A percentile compares a stretch with the other conserved stretches of the same genome.
Conservation (phyloP, 2,888 invertebrate genomes). For the Epistrophella euchroma region DNA sequence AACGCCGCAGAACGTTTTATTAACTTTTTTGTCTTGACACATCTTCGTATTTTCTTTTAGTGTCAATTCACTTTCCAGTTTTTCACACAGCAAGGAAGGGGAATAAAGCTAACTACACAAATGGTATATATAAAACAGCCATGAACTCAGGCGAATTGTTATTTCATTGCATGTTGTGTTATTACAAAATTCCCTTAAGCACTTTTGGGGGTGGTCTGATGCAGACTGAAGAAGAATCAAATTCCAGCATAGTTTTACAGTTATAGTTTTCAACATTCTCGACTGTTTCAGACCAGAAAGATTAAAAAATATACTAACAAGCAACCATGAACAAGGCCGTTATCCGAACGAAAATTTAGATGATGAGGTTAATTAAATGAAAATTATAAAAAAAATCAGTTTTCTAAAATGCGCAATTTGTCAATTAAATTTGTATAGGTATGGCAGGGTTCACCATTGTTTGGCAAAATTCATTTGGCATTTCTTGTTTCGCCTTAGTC, state of each 20-base stretch:
- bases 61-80: slow-evolving; percentile 11
- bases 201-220: slow-evolving; percentile 45
- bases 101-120: neutral
- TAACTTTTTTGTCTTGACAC: slow-evolving; percentile 7
- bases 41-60: neutral
- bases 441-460: too few relatives aligned
- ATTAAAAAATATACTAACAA: neutral
- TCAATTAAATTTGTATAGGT: too few relatives aligned
- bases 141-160: neutral
- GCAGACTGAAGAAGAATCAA: slow-evolving; percentile 57
- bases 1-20: slow-evolving; percentile 40
- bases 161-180: neutral
- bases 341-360: too few relatives aligned
- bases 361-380: neutral
- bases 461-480: too few relatives aligned
- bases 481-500: too few relatives aligned
- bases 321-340: neutral
- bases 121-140: neutral
- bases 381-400: too few relatives aligned
- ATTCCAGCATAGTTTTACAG: slow-evolving; percentile 33
- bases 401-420: too few relatives aligned
- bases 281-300: neutral
- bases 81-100: too few relatives aligned
- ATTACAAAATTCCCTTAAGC: slow-evolving; percentile 35
- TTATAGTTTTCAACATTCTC: neutral